Evolutionary conservation across 2,797 vertebrate species (phyloP), one percentile per base, ranked within the genome.

Genomic region (Toxotes lorentzi): DNA sequence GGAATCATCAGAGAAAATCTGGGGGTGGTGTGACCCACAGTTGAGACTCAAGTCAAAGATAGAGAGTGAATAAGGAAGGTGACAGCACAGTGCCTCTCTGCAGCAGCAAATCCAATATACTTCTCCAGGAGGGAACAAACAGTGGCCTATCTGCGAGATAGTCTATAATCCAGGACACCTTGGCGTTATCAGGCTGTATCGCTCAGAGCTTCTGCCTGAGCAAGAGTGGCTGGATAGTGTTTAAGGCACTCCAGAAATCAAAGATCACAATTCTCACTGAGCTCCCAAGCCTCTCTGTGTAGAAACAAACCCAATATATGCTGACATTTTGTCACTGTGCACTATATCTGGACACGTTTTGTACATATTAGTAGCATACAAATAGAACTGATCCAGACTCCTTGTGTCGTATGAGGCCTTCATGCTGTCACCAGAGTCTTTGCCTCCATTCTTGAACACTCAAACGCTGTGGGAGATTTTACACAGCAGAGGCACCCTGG

Each of bases 161-260:
- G 85, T 87, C 86, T 85, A 78, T 94, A 90, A 92, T 92, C 89
- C 91, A 76, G 89, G 90, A 92, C 89, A 91, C 86, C 88, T 88
- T 83, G 89, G 88, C 23, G 58, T 85, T 91, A 93, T 91, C 90
- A 14, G 85, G 78, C 85, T 78, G 77, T 54, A 93, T 92, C 80
- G 27, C 84, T 83, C 73, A 75, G 82, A 86, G 89, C 85, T 83
- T 76, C 78, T 73, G 63, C 84, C 62, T 24, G 47, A 82, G 86
- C 75, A 73, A 32, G 65, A 89, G 78, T 76, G 83, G 70, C 82
- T 79, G 78, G 79, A 85, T 81, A 78, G 47, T 70, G 73, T 90
- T 92, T 82, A 84, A 88, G 66, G 67, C 80, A 82, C 81, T 90
- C 38, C 16, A 81, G 59, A 82, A 88, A 88, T 84, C 77, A 79